phyloP scores from a whole-genome alignment of 2,888 invertebrate species.

The Andrena fulva region DNA sequence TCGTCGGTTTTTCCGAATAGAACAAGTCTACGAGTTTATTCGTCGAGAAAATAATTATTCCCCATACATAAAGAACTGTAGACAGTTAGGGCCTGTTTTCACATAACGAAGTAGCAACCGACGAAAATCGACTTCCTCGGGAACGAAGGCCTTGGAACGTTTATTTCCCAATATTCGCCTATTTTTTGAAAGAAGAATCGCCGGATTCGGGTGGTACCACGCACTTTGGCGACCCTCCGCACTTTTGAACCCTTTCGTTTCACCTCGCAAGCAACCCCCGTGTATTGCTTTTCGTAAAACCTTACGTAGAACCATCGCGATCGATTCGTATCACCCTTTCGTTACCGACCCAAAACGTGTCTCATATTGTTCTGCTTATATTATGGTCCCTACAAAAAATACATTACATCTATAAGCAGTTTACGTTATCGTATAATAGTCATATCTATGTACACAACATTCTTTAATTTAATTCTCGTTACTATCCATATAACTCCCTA shows the following conservation, averaged over 20 bases:
- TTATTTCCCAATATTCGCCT: neutral
- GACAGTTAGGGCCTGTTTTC: no score
- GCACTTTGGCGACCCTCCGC: neutral
- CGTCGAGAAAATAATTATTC: no score
- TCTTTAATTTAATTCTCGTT: conserved; percentile 60
- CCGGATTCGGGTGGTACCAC: neutral
- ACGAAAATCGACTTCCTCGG: no score
- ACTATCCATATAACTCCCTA: conserved; percentile 56
- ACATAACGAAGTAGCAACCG: no score
- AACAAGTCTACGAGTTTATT: no score
- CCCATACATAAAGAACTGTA: no score
- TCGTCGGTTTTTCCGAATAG: no score
- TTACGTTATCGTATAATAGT: conserved; percentile 71
- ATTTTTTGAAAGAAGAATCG: neutral
- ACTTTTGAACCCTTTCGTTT: conserved; percentile 3
- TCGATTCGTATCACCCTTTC: conserved; percentile 59
- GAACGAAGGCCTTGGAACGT: no score
- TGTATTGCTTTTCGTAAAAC: conserved; percentile 65
- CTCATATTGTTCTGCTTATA: conserved; percentile 74
- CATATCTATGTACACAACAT: conserved; percentile 74
- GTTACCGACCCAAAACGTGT: conserved; percentile 40
- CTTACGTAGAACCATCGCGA: conserved; percentile 50
- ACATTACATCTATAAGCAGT: conserved; percentile 82
- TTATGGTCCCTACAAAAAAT: conserved; percentile 83
- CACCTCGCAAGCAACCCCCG: conserved; percentile 41